These are phyloP conservation scores for Pseudorhiza aurosa DNA, from an alignment of 30 jellyfish, hydroid and myxozoan species.

Conservation along the genomic window DNA sequence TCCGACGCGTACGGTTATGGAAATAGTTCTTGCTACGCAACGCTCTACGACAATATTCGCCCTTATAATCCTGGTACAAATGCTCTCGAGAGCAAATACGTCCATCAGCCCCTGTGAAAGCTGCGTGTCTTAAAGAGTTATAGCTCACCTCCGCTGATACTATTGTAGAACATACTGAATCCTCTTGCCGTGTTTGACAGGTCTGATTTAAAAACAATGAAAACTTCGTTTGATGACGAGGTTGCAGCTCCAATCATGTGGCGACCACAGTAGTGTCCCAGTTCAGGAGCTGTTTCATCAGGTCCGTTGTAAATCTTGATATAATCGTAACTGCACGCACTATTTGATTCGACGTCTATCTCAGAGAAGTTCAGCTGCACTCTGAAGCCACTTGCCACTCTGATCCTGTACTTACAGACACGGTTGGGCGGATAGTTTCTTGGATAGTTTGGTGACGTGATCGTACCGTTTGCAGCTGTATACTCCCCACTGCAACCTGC, in stretches of 20 bases:
- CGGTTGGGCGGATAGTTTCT: constrained; percentile 25
- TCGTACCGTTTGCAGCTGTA: constrained; percentile 54
- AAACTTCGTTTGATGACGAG: constrained; percentile 54
- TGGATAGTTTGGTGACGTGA: constrained; percentile 74
- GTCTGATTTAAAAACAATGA: constrained; percentile 56
- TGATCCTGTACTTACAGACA: constrained; percentile 36
- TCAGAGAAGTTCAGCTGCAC: constrained; percentile 58
- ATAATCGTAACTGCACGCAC: constrained; percentile 47
- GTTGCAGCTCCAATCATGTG: constrained; percentile 32
- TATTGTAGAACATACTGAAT: constrained; percentile 37
- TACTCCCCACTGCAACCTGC: constrained; percentile 69
- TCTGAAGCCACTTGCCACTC: constrained; percentile 32
- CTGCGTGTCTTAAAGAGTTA: too few relatives aligned
- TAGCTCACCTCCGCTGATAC: constrained; percentile 56
- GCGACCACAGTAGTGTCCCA: constrained; percentile 53
- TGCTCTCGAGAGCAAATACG: too few relatives aligned
- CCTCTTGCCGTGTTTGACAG: constrained; percentile 51
- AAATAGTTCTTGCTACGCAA: too few relatives aligned
- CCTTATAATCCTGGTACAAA: too few relatives aligned
- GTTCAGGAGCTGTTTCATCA: constrained; percentile 56
- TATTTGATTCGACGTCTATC: constrained; percentile 51
- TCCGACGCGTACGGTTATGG: too few relatives aligned
- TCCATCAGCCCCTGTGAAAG: too few relatives aligned
- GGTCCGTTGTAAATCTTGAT: constrained; percentile 69
- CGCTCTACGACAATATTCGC: too few relatives aligned